Evolutionary conservation across 1,140 invertebrate species (phyloP).

Genomic region (Cyclargus thomasi): DNA sequence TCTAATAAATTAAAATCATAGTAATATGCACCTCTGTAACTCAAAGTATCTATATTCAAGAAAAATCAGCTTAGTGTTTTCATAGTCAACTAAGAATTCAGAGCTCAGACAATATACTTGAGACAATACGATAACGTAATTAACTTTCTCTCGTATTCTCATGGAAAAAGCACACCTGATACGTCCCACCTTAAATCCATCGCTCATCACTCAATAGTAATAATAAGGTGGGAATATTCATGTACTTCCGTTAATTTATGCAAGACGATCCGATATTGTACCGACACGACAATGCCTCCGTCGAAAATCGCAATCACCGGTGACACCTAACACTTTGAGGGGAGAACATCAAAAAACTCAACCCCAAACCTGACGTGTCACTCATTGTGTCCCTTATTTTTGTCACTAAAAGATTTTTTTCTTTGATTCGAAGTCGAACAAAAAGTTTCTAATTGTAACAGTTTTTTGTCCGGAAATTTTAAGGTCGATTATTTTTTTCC

Average conservation of each 20-base stretch:
- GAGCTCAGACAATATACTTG: too few species aligned
- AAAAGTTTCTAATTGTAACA: slow-evolving; percentile 74
- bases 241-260: slow-evolving; percentile 66
- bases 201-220: slow-evolving; percentile 27
- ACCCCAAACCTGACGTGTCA: slow-evolving; percentile 66
- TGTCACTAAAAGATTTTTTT: slow-evolving; percentile 69
- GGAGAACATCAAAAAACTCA: slow-evolving; percentile 38
- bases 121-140: too few species aligned
- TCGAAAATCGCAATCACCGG: slow-evolving; percentile 65
- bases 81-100: too few species aligned
- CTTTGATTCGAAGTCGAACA: slow-evolving; percentile 60
- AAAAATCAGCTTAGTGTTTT: too few species aligned
- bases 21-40: too few species aligned
- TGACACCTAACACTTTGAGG: slow-evolving; percentile 65
- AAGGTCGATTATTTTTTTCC: slow-evolving; percentile 68
- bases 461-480: slow-evolving; percentile 65
- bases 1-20: too few species aligned
- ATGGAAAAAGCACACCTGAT: not conserved
- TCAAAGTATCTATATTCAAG: too few species aligned
- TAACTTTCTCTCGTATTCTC: not conserved
- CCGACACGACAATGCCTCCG: slow-evolving; percentile 56
- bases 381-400: slow-evolving; percentile 65
- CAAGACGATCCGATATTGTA: slow-evolving; percentile 58
- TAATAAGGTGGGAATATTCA: slow-evolving; percentile 70
- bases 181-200: slow-evolving; percentile 8